Conservation (phyloP, 2,797 vertebrate genomes). For the Cyprinodon diabolis region DNA sequence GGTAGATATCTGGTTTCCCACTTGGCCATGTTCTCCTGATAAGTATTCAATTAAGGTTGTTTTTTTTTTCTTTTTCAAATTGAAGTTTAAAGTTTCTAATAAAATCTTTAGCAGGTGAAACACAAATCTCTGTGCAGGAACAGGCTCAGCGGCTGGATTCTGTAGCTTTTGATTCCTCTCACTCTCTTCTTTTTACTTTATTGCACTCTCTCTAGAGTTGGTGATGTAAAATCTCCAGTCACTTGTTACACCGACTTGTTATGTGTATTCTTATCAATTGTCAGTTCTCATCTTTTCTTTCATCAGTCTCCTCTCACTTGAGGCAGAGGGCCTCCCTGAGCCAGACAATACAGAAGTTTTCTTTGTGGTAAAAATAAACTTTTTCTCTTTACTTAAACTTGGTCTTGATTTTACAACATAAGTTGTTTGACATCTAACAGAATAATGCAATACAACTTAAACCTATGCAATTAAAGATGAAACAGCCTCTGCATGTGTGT, state of each 20-base stretch:
- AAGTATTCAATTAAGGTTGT: too few species aligned
- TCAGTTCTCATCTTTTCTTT: conserved; percentile 3
- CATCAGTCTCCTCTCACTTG: neutral
- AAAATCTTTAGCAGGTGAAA: neutral
- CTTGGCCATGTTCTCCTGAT: neutral
- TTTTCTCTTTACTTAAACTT: neutral
- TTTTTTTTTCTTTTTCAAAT: neutral
- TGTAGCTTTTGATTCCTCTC: neutral
- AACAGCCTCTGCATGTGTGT: conserved; percentile 6
- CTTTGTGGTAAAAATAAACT: neutral
- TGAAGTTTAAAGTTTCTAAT: neutral
- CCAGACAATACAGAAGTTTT: neutral
- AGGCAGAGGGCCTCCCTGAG: neutral
- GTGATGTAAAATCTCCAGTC: conserved; percentile 1
- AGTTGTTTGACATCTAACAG: neutral
- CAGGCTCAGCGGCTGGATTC: neutral
- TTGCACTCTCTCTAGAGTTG: neutral
- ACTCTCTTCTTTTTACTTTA: neutral
- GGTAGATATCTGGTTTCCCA: neutral
- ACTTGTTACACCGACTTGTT: neutral
- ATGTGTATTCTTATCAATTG: conserved; percentile 10
- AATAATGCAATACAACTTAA: neutral
- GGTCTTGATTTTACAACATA: neutral
- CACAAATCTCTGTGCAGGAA: neutral
- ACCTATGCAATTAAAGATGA: conserved; percentile 6